Percentiles rank a stretch among this genome's conserved stretches.
Evolutionary conservation across 2,888 invertebrate species (phyloP).

Genomic region (Epinotia ramella): DNA sequence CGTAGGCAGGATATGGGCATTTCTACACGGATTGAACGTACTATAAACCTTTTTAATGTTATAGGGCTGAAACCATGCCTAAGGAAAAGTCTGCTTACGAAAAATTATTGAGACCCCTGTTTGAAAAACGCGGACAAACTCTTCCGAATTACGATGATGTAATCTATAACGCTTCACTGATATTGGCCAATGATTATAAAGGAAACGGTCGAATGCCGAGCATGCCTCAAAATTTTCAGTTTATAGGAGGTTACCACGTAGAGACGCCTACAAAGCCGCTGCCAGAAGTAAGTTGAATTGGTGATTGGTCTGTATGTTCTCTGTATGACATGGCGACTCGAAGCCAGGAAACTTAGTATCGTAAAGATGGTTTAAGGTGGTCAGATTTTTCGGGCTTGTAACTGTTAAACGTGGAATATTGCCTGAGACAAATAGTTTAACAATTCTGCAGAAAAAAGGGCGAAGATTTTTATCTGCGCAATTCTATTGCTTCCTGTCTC

Average conservation of each 20-base stretch:
- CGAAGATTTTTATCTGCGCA: no score
- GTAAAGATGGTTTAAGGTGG: not conserved
- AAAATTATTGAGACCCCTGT: slow-evolving; percentile 16
- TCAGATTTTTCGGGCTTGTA: not conserved
- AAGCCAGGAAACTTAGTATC: not conserved
- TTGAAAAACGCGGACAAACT: slow-evolving; percentile 8
- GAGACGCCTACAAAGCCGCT: slow-evolving; percentile 29
- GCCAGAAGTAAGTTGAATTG: slow-evolving; percentile 22
- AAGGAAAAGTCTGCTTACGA: slow-evolving; percentile 33
- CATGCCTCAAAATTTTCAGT: slow-evolving; percentile 45
- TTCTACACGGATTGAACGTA: no score
- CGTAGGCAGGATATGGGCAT: no score
- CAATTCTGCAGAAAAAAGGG: no score
- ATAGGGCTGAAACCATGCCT: slow-evolving; percentile 30
- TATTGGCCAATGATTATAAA: slow-evolving; percentile 40
- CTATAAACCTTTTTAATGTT: not conserved
- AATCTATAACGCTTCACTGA: slow-evolving; percentile 42
- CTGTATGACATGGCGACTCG: not conserved
- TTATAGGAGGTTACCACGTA: slow-evolving; percentile 44
- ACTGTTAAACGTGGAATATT: no score
- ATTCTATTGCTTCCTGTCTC: no score
- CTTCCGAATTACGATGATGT: slow-evolving; percentile 30
- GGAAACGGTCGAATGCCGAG: slow-evolving; percentile 37
- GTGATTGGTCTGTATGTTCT: not conserved
- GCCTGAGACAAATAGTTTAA: no score